Percentiles rank a stretch among this genome's conserved stretches.
Conservation (phyloP, 2,797 vertebrate species). For the Nyctibius grandis region DNA sequence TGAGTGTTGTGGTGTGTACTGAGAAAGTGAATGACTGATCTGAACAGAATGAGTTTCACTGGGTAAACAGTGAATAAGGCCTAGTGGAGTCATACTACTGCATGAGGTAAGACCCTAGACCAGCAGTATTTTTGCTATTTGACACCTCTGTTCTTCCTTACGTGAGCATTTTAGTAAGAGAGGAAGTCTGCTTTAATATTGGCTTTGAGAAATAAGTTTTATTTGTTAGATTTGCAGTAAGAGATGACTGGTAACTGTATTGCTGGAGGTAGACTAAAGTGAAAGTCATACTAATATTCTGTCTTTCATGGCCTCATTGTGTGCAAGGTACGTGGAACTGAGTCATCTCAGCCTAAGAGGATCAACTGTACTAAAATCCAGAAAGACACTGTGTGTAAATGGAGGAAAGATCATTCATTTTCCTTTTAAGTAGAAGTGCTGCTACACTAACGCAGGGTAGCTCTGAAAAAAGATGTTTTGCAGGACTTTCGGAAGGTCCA, state of each 20-base stretch:
- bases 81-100: not conserved
- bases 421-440: not conserved
- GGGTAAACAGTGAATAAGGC: not conserved
- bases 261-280: not conserved
- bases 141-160: not conserved
- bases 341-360: not conserved
- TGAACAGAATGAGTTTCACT: not conserved
- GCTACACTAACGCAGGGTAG: not conserved
- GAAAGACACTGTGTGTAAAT: not conserved
- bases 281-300: not conserved
- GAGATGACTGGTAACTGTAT: not conserved
- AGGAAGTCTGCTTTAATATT: not conserved
- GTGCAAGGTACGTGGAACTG: not conserved
- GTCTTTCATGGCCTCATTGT: not conserved
- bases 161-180: not conserved
- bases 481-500: not conserved
- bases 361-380: not conserved
- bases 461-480: not conserved
- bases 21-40: not conserved
- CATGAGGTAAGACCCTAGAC: not conserved
- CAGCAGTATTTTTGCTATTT: not conserved
- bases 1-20: not conserved
- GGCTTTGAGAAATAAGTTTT: not conserved
- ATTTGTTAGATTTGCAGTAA: not conserved
- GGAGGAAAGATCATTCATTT: not conserved